Conservation (phyloP, 2,113 vertebrate genomes). For the Thryonomys swinderianus region DNA sequence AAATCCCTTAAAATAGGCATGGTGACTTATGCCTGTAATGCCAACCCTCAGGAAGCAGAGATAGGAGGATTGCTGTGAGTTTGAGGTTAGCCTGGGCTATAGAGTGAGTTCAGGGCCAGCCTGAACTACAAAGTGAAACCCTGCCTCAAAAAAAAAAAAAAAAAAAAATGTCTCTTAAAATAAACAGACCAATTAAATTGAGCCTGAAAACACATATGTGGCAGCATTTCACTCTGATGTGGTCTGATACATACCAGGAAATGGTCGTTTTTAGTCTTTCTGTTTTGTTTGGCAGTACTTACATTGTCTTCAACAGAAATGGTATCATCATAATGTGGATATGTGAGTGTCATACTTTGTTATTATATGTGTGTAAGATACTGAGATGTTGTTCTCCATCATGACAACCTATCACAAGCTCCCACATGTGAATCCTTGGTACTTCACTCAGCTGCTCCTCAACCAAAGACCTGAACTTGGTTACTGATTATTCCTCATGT, state of each 20-base stretch:
- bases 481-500: neutral
- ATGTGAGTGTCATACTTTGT: neutral
- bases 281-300: conserved; percentile 2
- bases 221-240: neutral
- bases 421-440: neutral
- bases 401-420: neutral
- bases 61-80: too few relatives aligned
- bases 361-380: neutral
- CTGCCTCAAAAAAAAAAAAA: too few relatives aligned
- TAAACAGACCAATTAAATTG: neutral
- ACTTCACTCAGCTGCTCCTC: neutral
- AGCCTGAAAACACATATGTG: neutral
- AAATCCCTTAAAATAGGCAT: neutral
- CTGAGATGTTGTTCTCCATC: neutral
- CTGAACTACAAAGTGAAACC: too few relatives aligned
- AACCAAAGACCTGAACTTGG: conserved; percentile 14
- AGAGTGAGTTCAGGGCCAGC: too few relatives aligned
- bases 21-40: too few relatives aligned
- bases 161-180: neutral
- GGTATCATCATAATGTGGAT: neutral
- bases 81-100: too few relatives aligned
- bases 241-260: neutral
- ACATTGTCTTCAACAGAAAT: neutral
- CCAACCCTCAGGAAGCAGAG: too few relatives aligned
- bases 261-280: conserved; percentile 18